Evolutionary conservation across 2,888 invertebrate species (phyloP).

Genomic region (Omphaloscelis lunosa): DNA sequence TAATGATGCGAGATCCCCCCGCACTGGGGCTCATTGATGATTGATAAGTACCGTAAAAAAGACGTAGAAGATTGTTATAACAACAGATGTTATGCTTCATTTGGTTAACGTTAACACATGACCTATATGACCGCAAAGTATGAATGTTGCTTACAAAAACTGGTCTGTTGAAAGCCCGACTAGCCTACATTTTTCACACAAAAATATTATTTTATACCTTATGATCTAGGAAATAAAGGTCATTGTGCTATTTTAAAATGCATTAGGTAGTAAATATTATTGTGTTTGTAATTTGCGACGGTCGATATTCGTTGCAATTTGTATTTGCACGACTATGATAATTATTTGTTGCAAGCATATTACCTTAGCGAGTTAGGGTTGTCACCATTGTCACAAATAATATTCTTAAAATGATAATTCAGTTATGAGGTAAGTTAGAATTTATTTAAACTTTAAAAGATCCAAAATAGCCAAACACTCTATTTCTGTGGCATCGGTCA

Average conservation of each 20-base stretch:
- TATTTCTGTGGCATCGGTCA: neutral
- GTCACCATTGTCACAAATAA: slow-evolving; percentile 3
- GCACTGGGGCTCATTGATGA: neutral
- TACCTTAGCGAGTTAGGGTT: slow-evolving; percentile 9
- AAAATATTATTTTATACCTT: slow-evolving; percentile 9
- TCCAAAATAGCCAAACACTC: neutral
- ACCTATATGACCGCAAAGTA: slow-evolving; percentile 34
- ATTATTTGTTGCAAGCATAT: slow-evolving; percentile 10
- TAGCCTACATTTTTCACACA: neutral
- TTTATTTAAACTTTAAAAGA: too few relatives aligned
- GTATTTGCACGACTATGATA: slow-evolving; percentile 10
- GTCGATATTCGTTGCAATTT: slow-evolving; percentile 16
- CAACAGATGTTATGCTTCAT: slow-evolving; percentile 23
- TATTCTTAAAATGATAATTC: neutral
- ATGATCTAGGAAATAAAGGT: slow-evolving; percentile 4
- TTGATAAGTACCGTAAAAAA: neutral
- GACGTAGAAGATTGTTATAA: neutral
- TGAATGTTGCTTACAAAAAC: slow-evolving; percentile 37
- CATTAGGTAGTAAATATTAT: neutral
- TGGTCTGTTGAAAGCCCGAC: slow-evolving; percentile 8
- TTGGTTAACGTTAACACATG: slow-evolving; percentile 30
- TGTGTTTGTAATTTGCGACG: slow-evolving; percentile 4
- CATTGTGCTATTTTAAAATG: neutral
- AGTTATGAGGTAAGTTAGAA: neutral
- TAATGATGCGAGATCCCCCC: neutral